Conservation (phyloP, 2,113 vertebrate species). For the Trogon melanurus region DNA sequence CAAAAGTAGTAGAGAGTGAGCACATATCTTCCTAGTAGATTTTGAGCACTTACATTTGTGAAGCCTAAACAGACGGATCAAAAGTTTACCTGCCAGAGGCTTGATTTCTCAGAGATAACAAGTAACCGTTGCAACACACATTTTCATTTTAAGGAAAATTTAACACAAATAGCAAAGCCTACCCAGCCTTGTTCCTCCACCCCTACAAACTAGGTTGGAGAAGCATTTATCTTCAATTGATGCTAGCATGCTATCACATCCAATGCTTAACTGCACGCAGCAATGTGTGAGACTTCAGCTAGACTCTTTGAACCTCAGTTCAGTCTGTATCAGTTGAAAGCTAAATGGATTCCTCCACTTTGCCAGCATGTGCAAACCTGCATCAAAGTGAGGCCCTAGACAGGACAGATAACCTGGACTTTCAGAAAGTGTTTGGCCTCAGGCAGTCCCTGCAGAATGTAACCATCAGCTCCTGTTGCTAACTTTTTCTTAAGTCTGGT, state of each 20-base stretch:
- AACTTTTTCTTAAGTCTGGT: not conserved
- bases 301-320: not conserved
- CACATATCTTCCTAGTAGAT: not conserved
- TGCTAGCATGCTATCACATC: not conserved
- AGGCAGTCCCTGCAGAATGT: not conserved
- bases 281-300: not conserved
- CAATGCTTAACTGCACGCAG: not conserved
- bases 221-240: not conserved
- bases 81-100: not conserved
- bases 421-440: not conserved
- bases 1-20: not conserved
- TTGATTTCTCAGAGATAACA: not conserved
- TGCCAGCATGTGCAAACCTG: not conserved
- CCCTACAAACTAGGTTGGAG: not conserved
- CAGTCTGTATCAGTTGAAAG: not conserved
- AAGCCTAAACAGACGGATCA: not conserved
- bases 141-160: not conserved
- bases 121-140: not conserved
- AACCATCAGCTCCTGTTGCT: not conserved
- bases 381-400: not conserved
- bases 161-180: not conserved
- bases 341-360: not conserved
- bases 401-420: not conserved
- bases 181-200: not conserved
- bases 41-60: not conserved